These are phyloP conservation scores for Mustela lutreola DNA, from an alignment of 2,113 vertebrate genomes.

Conservation along the genomic window DNA sequence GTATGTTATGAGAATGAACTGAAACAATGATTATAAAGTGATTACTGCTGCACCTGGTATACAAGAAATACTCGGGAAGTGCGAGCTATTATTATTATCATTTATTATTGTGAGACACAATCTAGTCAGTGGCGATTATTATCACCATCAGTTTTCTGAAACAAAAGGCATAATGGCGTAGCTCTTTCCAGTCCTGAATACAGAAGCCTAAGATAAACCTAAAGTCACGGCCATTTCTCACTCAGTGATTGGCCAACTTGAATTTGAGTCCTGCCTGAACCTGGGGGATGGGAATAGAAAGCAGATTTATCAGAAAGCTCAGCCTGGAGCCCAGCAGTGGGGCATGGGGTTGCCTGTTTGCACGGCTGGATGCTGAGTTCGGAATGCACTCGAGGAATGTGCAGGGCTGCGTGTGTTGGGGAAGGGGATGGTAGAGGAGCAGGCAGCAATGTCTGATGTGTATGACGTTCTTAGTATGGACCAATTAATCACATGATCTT, in stretches of 20 bases:
- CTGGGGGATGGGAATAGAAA: background rate
- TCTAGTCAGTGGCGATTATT: background rate
- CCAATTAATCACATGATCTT: background rate
- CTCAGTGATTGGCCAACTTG: background rate
- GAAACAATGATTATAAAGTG: background rate
- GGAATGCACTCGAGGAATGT: background rate
- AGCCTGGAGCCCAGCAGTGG: background rate
- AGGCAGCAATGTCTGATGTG: background rate
- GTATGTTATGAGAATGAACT: background rate
- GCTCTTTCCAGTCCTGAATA: background rate
- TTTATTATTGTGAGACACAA: background rate
- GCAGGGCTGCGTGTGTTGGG: too few relatives aligned
- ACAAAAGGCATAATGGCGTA: background rate
- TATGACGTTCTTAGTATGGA: background rate
- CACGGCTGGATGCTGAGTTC: background rate
- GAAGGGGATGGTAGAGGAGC: background rate
- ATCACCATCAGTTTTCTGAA: slow-evolving; percentile 1
- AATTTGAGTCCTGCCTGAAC: background rate
- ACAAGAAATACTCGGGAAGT: slow-evolving; percentile 11
- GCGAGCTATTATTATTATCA: background rate
- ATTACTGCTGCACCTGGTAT: background rate
- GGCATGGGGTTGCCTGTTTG: background rate
- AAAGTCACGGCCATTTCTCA: background rate
- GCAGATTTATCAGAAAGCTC: background rate
- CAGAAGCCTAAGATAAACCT: background rate